Evolutionary conservation across 2,888 invertebrate species (phyloP).

Genomic region (Microplitis manilae): DNA sequence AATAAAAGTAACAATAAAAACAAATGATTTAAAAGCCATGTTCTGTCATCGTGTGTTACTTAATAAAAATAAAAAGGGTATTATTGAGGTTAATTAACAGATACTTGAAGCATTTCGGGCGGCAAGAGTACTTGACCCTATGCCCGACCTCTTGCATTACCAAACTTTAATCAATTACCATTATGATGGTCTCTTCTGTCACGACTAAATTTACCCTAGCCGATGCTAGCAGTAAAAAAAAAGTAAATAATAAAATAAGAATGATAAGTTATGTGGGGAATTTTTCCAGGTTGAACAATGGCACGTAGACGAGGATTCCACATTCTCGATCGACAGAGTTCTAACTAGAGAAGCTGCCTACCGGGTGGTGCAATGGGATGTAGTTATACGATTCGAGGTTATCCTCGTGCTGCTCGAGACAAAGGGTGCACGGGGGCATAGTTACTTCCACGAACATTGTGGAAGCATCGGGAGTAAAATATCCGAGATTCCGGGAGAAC

Average conservation of each 20-base stretch:
- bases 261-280: background rate
- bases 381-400: slow-evolving; percentile 21
- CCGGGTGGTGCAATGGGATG: background rate
- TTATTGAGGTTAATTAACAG: slow-evolving; percentile 54
- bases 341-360: background rate
- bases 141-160: slow-evolving; percentile 28
- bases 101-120: slow-evolving; percentile 54
- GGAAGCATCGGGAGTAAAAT: slow-evolving; percentile 75
- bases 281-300: slow-evolving; percentile 9
- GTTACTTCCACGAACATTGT: slow-evolving; percentile 52
- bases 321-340: slow-evolving; percentile 27
- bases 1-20: background rate
- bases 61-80: slow-evolving; percentile 15
- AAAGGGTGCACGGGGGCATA: slow-evolving; percentile 61
- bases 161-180: slow-evolving; percentile 32
- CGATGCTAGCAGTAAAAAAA: background rate
- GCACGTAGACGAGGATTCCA: slow-evolving; percentile 25
- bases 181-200: background rate
- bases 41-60: background rate
- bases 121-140: slow-evolving; percentile 50
- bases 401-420: slow-evolving; percentile 2
- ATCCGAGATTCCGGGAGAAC: slow-evolving; percentile 71
- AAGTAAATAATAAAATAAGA: background rate
- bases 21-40: slow-evolving; percentile 24
- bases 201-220: background rate